Percentiles rank a stretch among this genome's conserved stretches.
Conservation (phyloP, 2,797 vertebrate genomes). For the Epinephelus awoara region DNA sequence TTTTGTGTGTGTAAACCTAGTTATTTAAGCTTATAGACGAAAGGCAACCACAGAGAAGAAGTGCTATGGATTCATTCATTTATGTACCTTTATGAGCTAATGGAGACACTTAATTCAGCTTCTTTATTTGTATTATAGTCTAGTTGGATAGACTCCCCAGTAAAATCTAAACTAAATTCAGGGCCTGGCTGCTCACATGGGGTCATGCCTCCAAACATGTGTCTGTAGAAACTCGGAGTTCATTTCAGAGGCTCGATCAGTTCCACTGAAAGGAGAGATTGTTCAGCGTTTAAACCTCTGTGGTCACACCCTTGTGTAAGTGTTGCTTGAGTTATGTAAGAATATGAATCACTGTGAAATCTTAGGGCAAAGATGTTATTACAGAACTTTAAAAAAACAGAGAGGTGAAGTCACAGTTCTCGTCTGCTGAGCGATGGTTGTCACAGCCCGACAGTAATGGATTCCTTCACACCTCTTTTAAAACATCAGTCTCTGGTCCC, state of each 20-base stretch:
- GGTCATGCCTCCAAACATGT: background rate
- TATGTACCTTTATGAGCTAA: background rate
- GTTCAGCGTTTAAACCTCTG: constrained; percentile 3
- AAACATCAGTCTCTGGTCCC: constrained; percentile 3
- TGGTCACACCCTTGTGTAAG: constrained; percentile 2
- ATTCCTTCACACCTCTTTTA: constrained; percentile 30
- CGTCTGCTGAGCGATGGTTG: background rate
- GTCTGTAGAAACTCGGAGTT: background rate
- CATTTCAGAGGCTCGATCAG: background rate
- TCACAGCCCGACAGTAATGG: constrained; percentile 23
- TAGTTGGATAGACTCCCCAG: background rate
- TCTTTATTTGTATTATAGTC: background rate
- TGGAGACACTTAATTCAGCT: background rate
- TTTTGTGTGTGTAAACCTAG: too few species aligned
- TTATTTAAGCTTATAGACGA: background rate
- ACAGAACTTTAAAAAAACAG: background rate
- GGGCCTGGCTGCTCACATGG: background rate
- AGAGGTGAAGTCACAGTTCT: constrained; percentile 12
- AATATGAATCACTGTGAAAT: constrained; percentile 21
- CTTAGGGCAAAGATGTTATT: constrained; percentile 14
- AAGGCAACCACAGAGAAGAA: background rate
- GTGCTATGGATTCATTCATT: background rate
- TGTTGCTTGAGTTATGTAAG: constrained; percentile 21
- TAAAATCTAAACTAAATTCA: background rate
- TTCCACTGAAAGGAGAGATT: background rate